Conservation (phyloP, 2,888 invertebrate species). For the Monochamus alternatus region DNA sequence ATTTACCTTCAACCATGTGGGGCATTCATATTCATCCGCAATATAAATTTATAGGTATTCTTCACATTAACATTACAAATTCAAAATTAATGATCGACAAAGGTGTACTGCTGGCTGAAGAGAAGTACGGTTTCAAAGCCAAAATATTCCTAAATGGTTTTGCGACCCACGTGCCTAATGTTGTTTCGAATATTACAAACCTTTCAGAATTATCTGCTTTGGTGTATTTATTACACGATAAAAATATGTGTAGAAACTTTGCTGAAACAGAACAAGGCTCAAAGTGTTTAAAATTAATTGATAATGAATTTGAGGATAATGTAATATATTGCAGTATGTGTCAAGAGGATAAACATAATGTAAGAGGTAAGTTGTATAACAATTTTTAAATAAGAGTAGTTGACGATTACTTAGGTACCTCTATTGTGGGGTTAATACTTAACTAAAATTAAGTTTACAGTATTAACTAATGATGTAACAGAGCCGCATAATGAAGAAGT, state of each 20-base stretch:
- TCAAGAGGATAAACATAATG: background rate
- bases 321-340: constrained; percentile 4
- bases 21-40: constrained; percentile 22
- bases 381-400: no score
- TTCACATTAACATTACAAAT: constrained; percentile 12
- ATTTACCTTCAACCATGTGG: constrained; percentile 25
- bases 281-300: constrained; percentile 13
- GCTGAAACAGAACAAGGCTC: background rate
- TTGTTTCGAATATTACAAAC: background rate
- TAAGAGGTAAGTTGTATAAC: background rate
- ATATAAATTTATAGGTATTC: constrained; percentile 11
- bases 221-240: constrained; percentile 4
- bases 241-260: constrained; percentile 17
- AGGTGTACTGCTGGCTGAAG: constrained; percentile 19
- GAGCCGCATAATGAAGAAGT: background rate
- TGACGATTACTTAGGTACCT: no score
- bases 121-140: background rate
- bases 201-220: constrained; percentile 5
- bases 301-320: background rate
- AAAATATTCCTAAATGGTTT: constrained; percentile 25
- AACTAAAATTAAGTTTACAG: constrained; percentile 8
- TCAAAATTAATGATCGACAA: constrained; percentile 6
- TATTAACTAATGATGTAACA: background rate
- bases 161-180: constrained; percentile 10
- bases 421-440: background rate